These are phyloP conservation scores for Matsumurasca onukii DNA, from an alignment of 1,140 invertebrate genomes.

Conservation along the genomic window DNA sequence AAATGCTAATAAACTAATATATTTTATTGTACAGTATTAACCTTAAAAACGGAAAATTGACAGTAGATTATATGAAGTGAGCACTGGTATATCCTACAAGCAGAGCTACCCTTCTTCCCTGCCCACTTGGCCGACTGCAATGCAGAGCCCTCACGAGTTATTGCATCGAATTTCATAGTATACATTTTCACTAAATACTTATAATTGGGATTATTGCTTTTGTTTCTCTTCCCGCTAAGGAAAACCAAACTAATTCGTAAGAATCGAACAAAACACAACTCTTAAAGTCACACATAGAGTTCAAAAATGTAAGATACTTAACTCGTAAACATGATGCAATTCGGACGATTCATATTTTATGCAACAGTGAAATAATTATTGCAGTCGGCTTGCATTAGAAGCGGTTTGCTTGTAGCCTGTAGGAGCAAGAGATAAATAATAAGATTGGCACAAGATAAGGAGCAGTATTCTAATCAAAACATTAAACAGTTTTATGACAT, in stretches of 20 bases:
- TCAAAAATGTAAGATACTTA: too few relatives aligned
- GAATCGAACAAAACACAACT: neutral
- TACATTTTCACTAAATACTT: neutral
- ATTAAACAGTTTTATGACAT: too few relatives aligned
- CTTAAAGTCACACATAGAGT: neutral
- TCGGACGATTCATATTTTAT: too few relatives aligned
- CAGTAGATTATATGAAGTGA: slow-evolving; percentile 9
- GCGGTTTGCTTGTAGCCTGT: too few relatives aligned
- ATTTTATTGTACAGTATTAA: slow-evolving; percentile 18
- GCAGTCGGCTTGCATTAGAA: too few relatives aligned
- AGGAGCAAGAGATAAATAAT: too few relatives aligned
- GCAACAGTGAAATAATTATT: too few relatives aligned
- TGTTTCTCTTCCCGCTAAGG: too few relatives aligned
- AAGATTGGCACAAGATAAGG: too few relatives aligned
- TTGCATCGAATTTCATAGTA: neutral
- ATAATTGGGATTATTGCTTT: neutral
- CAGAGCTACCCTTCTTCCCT: neutral
- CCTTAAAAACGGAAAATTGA: slow-evolving; percentile 21
- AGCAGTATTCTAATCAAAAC: too few relatives aligned
- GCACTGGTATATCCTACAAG: neutral
- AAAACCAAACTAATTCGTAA: too few relatives aligned
- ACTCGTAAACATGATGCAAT: too few relatives aligned
- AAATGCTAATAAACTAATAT: neutral
- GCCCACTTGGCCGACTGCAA: neutral
- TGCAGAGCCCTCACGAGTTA: neutral